Base-by-base conservation (phyloP, 2,888 invertebrate genomes). In the Dynastes tityus region DNA sequence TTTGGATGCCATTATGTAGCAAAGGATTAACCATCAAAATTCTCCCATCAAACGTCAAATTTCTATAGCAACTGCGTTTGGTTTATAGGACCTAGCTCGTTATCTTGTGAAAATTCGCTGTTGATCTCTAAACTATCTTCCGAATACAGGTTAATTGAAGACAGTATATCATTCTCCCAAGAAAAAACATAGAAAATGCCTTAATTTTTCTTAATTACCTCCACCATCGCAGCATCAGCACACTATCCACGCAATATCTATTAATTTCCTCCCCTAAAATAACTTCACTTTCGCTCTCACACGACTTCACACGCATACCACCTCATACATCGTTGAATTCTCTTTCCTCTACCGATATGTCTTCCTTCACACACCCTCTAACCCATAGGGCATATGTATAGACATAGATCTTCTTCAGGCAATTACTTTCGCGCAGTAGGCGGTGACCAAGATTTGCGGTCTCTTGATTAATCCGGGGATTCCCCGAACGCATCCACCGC, bases 401-500 rank as follows among this genome's bases (percentile, higher is more conserved):
- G n/a, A 58, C 55, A 67, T 67, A 67, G 65, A 67, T 67, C 65
- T 67, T 40, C 65, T 16, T 67, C 65, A 40, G 40, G 45, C 65
- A 45, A 67, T 67, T 67, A 67, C 65, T 67, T 45, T 37, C 65
- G 45, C 16, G 45, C 8, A 58, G 16, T 16, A 58, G 55, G 22
- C 55, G 55, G 55, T 58, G 55, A 58, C 55, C 65, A 67, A 67
- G 87, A 88, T 88, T 87, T 87, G 87, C 85, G 87, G 87, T 87
- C 85, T 83, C 86, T 86, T 87, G 88, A 87, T 87, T 88, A 88
- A 76, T 76, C 76, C 76, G 67, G 49, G 45, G 65, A 49, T 27
- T 64, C 76, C 11, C 45, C 45, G 45, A 45, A 45, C 45, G 45
- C 45, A 45, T 11, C 45, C 8, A 11, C 11, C 45, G 45, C 45